Percentiles rank a stretch among this genome's conserved stretches.
Evolutionary conservation across 2,113 vertebrate genomes (phyloP).

Genomic region (Calyptommatus sinebrachiatus): DNA sequence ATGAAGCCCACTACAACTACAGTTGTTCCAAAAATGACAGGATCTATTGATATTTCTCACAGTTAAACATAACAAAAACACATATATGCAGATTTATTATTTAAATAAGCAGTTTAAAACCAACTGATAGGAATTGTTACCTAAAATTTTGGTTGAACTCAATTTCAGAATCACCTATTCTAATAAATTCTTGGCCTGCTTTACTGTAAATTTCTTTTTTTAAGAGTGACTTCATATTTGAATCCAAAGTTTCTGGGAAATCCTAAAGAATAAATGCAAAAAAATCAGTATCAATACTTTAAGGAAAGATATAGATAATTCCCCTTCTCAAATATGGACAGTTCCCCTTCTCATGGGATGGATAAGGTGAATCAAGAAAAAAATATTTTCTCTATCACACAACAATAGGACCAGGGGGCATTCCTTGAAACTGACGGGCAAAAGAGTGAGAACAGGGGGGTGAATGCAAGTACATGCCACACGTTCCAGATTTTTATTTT

Average conservation of each 20-base stretch:
- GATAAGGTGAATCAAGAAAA: too few relatives aligned
- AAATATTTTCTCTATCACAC: too few relatives aligned
- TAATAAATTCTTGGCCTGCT: constrained; percentile 60
- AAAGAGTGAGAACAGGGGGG: too few relatives aligned
- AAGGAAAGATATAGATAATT: neutral
- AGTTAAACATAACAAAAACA: neutral
- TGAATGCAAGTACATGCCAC: too few relatives aligned
- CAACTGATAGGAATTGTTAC: constrained; percentile 42
- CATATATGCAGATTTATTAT: neutral
- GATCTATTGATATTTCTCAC: too few relatives aligned
- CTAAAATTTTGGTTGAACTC: constrained; percentile 69
- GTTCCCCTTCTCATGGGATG: too few relatives aligned
- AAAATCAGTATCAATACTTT: neutral
- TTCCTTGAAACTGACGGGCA: too few relatives aligned
- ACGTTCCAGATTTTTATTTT: too few relatives aligned
- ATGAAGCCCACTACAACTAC: too few relatives aligned
- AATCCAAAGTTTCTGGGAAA: constrained; percentile 60
- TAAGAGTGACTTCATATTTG: constrained; percentile 60
- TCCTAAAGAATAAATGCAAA: constrained; percentile 48
- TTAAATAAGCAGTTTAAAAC: neutral
- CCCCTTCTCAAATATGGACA: neutral
- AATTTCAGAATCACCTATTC: constrained; percentile 55
- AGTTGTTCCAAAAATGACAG: too few relatives aligned
- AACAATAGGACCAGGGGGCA: too few relatives aligned
- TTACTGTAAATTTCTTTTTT: constrained; percentile 56